A percentile compares a stretch with the other conserved stretches of the same genome.
These are phyloP conservation scores for Zoanthus gigantus DNA, from an alignment of 92 coral and sea anemone species.

Conservation along the genomic window DNA sequence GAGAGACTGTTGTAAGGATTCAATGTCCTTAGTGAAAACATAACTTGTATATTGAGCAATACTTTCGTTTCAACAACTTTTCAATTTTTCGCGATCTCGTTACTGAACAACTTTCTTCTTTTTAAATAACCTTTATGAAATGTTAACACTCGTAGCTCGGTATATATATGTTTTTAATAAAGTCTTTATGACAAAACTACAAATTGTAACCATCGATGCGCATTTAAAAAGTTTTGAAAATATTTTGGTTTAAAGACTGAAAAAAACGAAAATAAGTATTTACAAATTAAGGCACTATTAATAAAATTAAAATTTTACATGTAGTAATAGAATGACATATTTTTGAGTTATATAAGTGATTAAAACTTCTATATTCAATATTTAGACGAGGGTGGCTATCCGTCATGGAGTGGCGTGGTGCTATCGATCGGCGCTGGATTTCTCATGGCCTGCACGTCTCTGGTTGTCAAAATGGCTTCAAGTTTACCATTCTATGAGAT, in stretches of 20 bases:
- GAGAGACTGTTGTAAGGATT: not conserved
- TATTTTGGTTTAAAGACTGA: too few relatives aligned
- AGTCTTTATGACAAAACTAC: too few relatives aligned
- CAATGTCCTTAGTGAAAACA: not conserved
- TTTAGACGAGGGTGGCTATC: not conserved
- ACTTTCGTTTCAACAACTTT: not conserved
- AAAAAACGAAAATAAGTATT: too few relatives aligned
- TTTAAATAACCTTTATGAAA: too few relatives aligned
- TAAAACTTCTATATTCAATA: not conserved
- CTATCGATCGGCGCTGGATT: conserved; percentile 18
- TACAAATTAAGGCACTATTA: not conserved
- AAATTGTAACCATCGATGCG: too few relatives aligned
- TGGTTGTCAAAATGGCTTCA: conserved; percentile 10
- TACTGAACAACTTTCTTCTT: too few relatives aligned
- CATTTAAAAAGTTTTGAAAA: too few relatives aligned
- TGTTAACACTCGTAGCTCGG: too few relatives aligned
- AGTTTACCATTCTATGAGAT: conserved; percentile 44
- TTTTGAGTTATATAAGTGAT: not conserved
- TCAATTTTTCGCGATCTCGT: too few relatives aligned
- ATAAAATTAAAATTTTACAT: not conserved
- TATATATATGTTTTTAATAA: too few relatives aligned
- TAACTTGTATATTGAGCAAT: not conserved
- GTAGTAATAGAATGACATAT: not conserved
- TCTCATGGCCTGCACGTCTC: conserved; percentile 39
- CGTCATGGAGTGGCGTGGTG: conserved; percentile 22